phyloP scores from a whole-genome alignment of 1,140 invertebrate genomes.

The Euglossa dilemma region DNA sequence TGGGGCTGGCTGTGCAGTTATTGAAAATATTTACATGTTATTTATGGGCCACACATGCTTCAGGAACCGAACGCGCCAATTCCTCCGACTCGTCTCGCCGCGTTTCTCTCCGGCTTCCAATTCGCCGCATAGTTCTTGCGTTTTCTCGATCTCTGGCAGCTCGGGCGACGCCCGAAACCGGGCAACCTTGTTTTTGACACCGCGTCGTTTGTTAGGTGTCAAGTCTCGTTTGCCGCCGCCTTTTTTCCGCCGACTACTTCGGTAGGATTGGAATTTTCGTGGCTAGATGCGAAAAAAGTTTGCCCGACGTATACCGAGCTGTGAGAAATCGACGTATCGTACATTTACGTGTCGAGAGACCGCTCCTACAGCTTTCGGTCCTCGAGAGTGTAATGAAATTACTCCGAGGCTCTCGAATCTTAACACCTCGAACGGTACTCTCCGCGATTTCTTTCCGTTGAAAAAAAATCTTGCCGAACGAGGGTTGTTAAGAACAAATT shows the following conservation, averaged over 20 bases:
- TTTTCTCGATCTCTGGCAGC: neutral
- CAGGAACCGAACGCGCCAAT: conserved; percentile 72
- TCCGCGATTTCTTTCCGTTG: too few relatives aligned
- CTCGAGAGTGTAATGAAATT: neutral
- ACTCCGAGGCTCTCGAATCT: too few relatives aligned
- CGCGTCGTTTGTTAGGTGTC: neutral
- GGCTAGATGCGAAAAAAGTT: too few relatives aligned
- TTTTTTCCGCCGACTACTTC: neutral
- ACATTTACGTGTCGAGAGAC: neutral
- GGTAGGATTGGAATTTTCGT: neutral
- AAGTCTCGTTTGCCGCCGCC: neutral
- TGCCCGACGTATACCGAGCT: neutral
- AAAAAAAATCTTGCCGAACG: too few relatives aligned
- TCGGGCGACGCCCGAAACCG: neutral
- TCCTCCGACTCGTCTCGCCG: conserved; percentile 39
- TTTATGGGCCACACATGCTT: conserved; percentile 79
- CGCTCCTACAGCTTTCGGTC: neutral
- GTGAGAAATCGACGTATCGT: neutral
- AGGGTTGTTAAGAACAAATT: too few relatives aligned
- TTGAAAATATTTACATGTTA: conserved; percentile 81
- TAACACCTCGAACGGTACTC: too few relatives aligned
- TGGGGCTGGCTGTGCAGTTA: conserved; percentile 72
- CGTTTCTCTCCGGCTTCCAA: conserved; percentile 17
- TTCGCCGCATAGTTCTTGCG: neutral
- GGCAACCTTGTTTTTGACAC: neutral